Base-by-base conservation (phyloP, 2,888 invertebrate species). In the Drosophila atroscutellata region DNA sequence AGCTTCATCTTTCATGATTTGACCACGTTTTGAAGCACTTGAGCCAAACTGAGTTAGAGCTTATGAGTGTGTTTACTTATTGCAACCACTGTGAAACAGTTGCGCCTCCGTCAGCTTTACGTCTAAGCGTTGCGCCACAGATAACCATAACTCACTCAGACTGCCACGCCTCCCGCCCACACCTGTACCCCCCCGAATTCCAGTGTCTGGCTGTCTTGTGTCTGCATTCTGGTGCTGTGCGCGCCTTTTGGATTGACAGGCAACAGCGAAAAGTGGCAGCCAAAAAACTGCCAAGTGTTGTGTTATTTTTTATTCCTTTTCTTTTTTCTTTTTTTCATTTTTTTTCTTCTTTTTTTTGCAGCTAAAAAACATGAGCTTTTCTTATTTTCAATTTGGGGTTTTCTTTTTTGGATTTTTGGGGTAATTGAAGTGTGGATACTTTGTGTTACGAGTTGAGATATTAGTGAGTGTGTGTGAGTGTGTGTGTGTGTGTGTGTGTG, bases 361-460 rank as follows among this genome's bases (percentile, higher is more conserved):
- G 64, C 26, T 54, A 56, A 60, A 61, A 70, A 69, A 62, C 61
- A 66, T 66, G 72, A 32, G 32, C 32, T 37, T 49, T 55, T 47
- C 68, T 42, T 50, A 67, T 67, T 56, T 67, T 56, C 55, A 49
- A 39, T 50, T 55, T 24, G 26, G 11, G 32, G 3, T 32, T 26
- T 49, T 51, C 51, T 32, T 51, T 55, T 45, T 47, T 42, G 32
- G 60, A 60, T 30, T 54, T 68, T 74, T 62, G 52, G 70, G 86
- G 80, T 87, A 85, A 82, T 89, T 85, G 87, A 86, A 87, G 85
- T 80, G 86, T 85, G 85, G 85, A 80, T 78, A 84, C 78, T 75
- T 75, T 77, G 69, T 69, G 72, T 58, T 62, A 37, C 34, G 60
- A 57, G 52, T 24, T 45, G 64, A 64, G 60, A 73, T 67, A 49